These are phyloP conservation scores for Rhopilema esculentum DNA, from an alignment of 30 jellyfish, hydroid and myxozoan species.

Conservation along the genomic window DNA sequence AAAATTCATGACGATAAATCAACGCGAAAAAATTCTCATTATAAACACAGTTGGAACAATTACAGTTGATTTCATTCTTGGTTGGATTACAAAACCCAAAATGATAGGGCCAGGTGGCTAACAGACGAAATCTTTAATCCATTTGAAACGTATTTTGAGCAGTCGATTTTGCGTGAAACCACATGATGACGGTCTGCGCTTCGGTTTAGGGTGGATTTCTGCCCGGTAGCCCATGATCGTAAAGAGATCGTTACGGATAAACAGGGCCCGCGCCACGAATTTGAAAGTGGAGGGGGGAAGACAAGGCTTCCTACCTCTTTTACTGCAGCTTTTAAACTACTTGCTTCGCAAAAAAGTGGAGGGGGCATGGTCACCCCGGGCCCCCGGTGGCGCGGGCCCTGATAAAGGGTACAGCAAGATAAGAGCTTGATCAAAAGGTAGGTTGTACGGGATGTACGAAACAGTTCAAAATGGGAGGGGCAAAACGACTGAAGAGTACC, in stretches of 20 bases:
- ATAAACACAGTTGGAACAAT: background rate
- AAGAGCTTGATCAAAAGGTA: too few species aligned
- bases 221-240: background rate
- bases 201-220: background rate
- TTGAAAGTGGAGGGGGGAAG: too few species aligned
- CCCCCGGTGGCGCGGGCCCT: too few species aligned
- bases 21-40: background rate
- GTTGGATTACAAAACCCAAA: background rate
- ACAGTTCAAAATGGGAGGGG: too few species aligned
- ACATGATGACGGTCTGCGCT: background rate
- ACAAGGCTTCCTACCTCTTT: too few species aligned
- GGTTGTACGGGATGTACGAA: too few species aligned
- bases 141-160: background rate
- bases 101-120: conserved; percentile 9
- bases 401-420: too few species aligned
- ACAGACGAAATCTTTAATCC: background rate
- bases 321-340: too few species aligned
- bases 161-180: conserved; percentile 2
- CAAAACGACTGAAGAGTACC: too few species aligned
- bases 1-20: background rate
- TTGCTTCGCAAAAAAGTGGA: too few species aligned
- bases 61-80: background rate
- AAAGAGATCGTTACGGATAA: background rate
- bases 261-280: background rate
- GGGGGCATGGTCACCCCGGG: too few species aligned